Evolutionary conservation across 2,113 vertebrate species (phyloP).

Genomic region (Vombatus ursinus): DNA sequence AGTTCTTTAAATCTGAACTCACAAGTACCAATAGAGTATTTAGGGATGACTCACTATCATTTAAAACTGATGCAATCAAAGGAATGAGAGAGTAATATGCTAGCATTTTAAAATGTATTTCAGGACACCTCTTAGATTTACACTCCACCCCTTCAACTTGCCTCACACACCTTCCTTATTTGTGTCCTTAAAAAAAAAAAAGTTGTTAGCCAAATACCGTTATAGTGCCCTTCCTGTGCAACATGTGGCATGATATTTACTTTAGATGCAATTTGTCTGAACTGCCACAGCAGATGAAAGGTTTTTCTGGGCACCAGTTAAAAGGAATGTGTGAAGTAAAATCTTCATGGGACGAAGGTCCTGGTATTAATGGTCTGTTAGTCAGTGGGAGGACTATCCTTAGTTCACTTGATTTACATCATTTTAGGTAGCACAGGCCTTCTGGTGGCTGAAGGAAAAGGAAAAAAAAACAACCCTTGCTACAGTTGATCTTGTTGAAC

Average conservation of each 20-base stretch:
- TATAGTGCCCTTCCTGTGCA: slow-evolving; percentile 19
- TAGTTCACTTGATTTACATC: neutral
- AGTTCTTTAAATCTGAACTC: neutral
- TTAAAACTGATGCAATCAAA: neutral
- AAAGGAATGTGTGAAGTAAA: slow-evolving; percentile 63
- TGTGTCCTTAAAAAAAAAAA: slow-evolving; percentile 60
- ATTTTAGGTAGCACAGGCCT: neutral
- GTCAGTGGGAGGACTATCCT: neutral
- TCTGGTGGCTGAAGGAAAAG: neutral
- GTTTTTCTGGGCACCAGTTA: slow-evolving; percentile 73
- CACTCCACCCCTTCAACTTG: neutral
- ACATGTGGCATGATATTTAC: slow-evolving; percentile 60
- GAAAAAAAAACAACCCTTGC: neutral
- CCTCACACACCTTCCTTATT: slow-evolving; percentile 8
- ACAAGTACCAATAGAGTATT: neutral
- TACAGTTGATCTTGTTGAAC: neutral
- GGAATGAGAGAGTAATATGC: neutral
- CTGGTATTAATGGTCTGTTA: slow-evolving; percentile 1
- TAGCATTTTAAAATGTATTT: slow-evolving; percentile 47
- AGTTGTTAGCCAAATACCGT: slow-evolving; percentile 48
- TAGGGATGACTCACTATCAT: slow-evolving; percentile 1
- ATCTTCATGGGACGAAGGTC: slow-evolving; percentile 26
- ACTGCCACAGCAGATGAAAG: slow-evolving; percentile 60
- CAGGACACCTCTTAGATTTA: slow-evolving; percentile 29
- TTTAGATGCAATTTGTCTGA: slow-evolving; percentile 55